Base-by-base conservation (phyloP, 1,140 invertebrate genomes). In the Hormaphis cornu region DNA sequence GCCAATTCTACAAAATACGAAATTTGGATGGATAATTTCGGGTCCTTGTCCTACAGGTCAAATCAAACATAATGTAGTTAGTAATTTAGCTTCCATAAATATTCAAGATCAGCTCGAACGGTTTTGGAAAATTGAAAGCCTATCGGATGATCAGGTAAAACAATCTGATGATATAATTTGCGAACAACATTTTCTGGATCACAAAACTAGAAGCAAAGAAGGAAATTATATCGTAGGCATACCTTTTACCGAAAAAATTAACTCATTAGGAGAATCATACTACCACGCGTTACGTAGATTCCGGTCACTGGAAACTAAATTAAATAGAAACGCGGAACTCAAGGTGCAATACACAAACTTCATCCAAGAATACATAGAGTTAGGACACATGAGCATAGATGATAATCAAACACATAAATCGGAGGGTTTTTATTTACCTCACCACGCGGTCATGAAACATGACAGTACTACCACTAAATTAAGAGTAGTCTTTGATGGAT, bases 401-500 rank as follows among this genome's bases (percentile, higher is more conserved):
- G 3, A 22, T 14, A 1, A 74, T 28, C 9, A 72, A 20, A 58
- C 12, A 58, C 12, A 5, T 40, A 42, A 69, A 30, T 26, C 33
- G 10, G 3, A 53, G 28, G 12, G 20, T 8, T 70, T 56, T 40
- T 58, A 10, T 50, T 61, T 69, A 12, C 72, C 73, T 24, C 73
- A 73, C 24, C 73, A 73, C n/a, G 24, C 61, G 5, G 59, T 71
- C 2, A n/a, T n/a, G 1, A 22, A 48, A 16, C 14, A 10, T 24
- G 53, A 40, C 14, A 20, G 8, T n/a, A n/a, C n/a, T n/a, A n/a
- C n/a, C n/a, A n/a, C n/a, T n/a, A n/a, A n/a, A n/a, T 26, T 76
- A 9, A 50, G 78, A 20, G 76, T 78, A 9, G 78, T 79, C 3
- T 79, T 79, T 71, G 74, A 78, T 61, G 76, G 71, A 9, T 73